These are phyloP conservation scores for Otolemur crassicaudatus DNA, from an alignment of 2,797 vertebrate genomes.

Conservation along the genomic window DNA sequence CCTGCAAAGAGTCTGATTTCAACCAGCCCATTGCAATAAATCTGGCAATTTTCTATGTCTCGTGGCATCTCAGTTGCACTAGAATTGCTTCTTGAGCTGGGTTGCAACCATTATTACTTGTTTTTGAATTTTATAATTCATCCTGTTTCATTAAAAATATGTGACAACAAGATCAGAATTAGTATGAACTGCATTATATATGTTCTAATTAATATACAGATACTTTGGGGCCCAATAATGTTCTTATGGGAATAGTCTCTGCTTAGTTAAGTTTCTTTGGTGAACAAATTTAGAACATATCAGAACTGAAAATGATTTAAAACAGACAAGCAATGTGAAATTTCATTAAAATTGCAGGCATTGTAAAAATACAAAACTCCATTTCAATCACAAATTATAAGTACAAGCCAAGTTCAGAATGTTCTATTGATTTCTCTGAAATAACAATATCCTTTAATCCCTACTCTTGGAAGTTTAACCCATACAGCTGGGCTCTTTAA, in stretches of 20 bases:
- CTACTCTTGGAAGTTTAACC: not conserved
- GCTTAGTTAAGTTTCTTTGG: constrained; percentile 70
- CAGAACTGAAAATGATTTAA: constrained; percentile 75
- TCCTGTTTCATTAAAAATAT: constrained; percentile 64
- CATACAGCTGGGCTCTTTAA: not conserved
- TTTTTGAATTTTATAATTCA: constrained; percentile 54
- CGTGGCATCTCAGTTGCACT: not conserved
- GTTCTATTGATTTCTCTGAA: not conserved
- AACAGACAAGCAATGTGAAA: constrained; percentile 53
- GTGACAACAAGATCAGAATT: constrained; percentile 37
- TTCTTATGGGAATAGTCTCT: constrained; percentile 78
- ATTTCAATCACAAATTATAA: constrained; percentile 43
- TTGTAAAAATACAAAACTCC: constrained; percentile 77
- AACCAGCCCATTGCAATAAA: not conserved
- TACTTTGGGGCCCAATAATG: constrained; percentile 65
- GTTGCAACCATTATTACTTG: constrained; percentile 65
- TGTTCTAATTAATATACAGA: constrained; percentile 81
- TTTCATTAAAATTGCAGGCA: constrained; percentile 52
- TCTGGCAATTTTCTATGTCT: not conserved
- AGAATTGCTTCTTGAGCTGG: not conserved
- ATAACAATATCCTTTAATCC: not conserved
- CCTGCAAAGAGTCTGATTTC: not conserved
- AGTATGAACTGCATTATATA: constrained; percentile 70
- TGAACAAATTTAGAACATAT: constrained; percentile 72
- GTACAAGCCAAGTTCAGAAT: not conserved